Conservation (phyloP, 1,140 invertebrate species). For the Brachionus asplanchnoidis region DNA sequence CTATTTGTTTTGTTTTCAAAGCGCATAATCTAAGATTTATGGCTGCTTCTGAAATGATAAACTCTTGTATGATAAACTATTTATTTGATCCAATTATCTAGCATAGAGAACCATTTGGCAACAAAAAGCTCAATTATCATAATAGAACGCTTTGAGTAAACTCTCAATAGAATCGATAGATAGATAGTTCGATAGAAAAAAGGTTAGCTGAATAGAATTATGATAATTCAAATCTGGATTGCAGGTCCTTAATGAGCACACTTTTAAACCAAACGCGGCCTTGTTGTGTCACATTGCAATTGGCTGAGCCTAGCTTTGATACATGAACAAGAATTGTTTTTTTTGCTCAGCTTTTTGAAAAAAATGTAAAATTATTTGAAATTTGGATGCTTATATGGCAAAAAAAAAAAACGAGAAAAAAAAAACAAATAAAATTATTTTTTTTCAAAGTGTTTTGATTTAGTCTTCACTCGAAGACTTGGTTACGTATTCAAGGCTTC, state of each 20-base stretch:
- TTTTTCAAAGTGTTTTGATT: neutral
- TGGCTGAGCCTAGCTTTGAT: neutral
- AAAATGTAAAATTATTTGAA: neutral
- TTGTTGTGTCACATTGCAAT: neutral
- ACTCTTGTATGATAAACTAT: neutral
- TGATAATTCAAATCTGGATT: neutral
- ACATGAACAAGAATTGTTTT: neutral
- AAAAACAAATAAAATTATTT: neutral
- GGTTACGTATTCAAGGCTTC: neutral
- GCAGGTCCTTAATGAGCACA: neutral
- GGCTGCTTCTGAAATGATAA: neutral
- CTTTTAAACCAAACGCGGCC: neutral
- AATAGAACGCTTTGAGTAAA: neutral
- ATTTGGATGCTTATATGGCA: neutral
- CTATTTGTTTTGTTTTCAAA: neutral
- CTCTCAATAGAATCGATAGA: neutral
- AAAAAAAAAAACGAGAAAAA: neutral
- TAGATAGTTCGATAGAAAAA: neutral
- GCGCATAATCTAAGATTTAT: neutral
- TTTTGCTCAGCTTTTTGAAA: neutral
- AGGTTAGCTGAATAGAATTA: slow-evolving; percentile 28
- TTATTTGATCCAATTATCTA: neutral
- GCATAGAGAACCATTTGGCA: neutral
- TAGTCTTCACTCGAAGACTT: neutral
- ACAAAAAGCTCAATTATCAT: neutral